Percentiles rank a stretch among this genome's conserved stretches.
phyloP scores from a whole-genome alignment of 1,140 invertebrate genomes.

The Conus betulinus region DNA sequence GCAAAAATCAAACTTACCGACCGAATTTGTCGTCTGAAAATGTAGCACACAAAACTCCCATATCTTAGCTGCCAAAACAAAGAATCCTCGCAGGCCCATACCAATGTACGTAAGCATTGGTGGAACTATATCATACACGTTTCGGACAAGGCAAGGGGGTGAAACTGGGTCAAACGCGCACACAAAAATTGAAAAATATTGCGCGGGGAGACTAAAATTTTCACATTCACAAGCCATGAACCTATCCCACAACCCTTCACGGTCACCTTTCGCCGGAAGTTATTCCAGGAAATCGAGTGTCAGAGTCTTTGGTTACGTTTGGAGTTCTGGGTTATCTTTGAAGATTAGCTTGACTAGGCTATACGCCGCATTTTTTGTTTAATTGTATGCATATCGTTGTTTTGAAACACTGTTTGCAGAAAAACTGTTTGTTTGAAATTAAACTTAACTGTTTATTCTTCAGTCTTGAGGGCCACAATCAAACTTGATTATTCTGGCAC shows the following conservation, averaged over 20 bases:
- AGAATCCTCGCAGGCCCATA: slow-evolving; percentile 97
- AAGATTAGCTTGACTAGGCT: too few species aligned
- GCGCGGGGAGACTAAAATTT: slow-evolving; percentile 31
- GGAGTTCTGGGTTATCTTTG: too few species aligned
- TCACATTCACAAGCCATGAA: slow-evolving; percentile 64
- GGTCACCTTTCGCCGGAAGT: slow-evolving; percentile 33
- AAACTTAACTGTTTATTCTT: too few species aligned
- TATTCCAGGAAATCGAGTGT: slow-evolving; percentile 18
- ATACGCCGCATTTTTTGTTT: too few species aligned
- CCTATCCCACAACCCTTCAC: slow-evolving; percentile 58
- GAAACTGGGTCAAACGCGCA: not conserved
- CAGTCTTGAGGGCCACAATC: too few species aligned
- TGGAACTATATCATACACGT: slow-evolving; percentile 32
- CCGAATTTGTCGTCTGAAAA: slow-evolving; percentile 96
- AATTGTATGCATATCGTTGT: too few species aligned
- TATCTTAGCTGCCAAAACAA: slow-evolving; percentile 95
- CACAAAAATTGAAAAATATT: slow-evolving; percentile 18
- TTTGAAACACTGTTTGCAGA: too few species aligned
- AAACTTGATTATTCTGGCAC: too few species aligned
- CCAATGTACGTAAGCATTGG: slow-evolving; percentile 96
- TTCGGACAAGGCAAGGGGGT: not conserved
- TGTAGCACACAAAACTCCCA: slow-evolving; percentile 98
- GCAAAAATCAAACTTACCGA: slow-evolving; percentile 83
- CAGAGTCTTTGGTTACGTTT: slow-evolving; percentile 34
- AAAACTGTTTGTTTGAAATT: too few species aligned